A percentile compares a stretch with the other conserved stretches of the same genome.
Evolutionary conservation across 2,888 invertebrate genomes (phyloP).

Genomic region (Galerucella pusilla): DNA sequence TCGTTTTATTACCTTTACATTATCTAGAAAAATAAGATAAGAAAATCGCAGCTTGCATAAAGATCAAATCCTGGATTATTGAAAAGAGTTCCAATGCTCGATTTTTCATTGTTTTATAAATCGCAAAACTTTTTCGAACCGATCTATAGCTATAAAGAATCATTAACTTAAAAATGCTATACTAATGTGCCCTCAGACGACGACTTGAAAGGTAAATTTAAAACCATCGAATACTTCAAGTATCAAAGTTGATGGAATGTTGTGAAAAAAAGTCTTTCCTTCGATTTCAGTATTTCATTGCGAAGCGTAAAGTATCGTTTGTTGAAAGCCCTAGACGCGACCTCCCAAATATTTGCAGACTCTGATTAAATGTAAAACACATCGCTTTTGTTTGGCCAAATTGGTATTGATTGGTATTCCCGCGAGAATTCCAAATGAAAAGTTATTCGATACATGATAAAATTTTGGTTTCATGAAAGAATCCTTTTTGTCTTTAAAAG

Average conservation of each 20-base stretch:
- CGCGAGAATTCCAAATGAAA: conserved; percentile 25
- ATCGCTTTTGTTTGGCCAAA: conserved; percentile 34
- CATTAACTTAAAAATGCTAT: conserved; percentile 29
- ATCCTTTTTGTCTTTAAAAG: neutral
- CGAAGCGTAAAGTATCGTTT: conserved; percentile 7
- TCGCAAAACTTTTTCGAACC: neutral
- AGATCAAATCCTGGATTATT: no score
- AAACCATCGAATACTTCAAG: conserved; percentile 29
- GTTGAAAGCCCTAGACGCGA: conserved; percentile 25
- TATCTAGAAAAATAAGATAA: no score
- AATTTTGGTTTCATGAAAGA: conserved; percentile 11
- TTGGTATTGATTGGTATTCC: conserved; percentile 32
- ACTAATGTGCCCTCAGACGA: conserved; percentile 25
- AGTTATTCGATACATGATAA: conserved; percentile 34
- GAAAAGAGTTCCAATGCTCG: no score
- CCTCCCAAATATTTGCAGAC: conserved; percentile 35
- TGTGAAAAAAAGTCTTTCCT: conserved; percentile 19
- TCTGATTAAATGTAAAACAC: conserved; percentile 38
- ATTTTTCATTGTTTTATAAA: no score
- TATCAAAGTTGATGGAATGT: conserved; percentile 29
- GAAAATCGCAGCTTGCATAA: no score
- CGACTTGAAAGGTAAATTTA: conserved; percentile 26
- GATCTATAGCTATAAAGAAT: conserved; percentile 22
- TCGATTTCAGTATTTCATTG: conserved; percentile 12
- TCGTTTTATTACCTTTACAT: no score